Evolutionary conservation across 2,888 invertebrate genomes (phyloP).

Genomic region (Erebia palarica): DNA sequence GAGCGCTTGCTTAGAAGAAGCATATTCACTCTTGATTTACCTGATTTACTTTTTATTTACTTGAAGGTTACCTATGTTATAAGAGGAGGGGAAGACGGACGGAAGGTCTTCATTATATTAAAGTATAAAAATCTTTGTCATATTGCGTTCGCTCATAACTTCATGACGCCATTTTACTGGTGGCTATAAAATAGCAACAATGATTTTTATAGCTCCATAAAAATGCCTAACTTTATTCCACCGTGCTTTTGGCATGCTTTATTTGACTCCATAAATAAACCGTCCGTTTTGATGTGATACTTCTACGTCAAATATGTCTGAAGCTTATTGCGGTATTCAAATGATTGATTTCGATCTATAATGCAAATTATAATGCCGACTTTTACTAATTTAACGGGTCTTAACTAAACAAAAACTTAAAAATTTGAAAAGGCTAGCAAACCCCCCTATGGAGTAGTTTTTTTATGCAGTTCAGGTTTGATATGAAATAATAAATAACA

Average conservation of each 20-base stretch:
- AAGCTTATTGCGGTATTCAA: background rate
- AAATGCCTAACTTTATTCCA: conserved; percentile 21
- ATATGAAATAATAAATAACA: too few species aligned
- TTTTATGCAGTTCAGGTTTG: too few species aligned
- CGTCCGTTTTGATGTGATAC: conserved; percentile 7
- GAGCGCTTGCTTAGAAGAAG: too few species aligned
- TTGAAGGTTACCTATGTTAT: too few species aligned
- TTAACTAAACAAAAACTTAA: too few species aligned
- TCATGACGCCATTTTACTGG: conserved; percentile 7
- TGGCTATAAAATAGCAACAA: conserved; percentile 5
- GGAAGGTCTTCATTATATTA: too few species aligned
- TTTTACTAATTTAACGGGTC: background rate
- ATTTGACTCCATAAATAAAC: conserved; percentile 12
- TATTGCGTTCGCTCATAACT: conserved; percentile 1
- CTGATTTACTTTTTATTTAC: too few species aligned
- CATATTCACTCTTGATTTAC: too few species aligned
- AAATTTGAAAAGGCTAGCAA: too few species aligned
- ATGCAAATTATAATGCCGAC: background rate
- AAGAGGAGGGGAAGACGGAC: too few species aligned
- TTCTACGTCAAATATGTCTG: background rate
- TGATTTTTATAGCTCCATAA: conserved; percentile 14
- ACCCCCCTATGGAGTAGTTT: too few species aligned
- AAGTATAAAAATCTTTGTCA: background rate
- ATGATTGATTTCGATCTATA: background rate
- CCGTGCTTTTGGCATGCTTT: conserved; percentile 12